These are phyloP conservation scores for Orthonyx spaldingii DNA, from an alignment of 2,113 vertebrate species.

Conservation along the genomic window DNA sequence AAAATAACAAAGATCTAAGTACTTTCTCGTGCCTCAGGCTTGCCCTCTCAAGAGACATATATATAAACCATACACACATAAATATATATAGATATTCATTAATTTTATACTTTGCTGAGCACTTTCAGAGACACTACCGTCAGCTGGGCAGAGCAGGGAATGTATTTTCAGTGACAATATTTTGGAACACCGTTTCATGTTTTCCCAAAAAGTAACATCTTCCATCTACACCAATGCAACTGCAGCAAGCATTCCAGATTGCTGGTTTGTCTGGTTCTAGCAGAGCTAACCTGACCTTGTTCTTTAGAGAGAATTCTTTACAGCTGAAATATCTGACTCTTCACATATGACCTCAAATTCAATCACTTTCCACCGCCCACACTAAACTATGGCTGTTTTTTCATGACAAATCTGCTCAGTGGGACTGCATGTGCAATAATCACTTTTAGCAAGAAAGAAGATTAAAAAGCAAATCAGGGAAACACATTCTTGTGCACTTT, in stretches of 20 bases:
- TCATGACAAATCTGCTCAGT: not conserved
- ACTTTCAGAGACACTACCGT: not conserved
- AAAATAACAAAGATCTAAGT: not conserved
- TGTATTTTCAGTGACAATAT: not conserved
- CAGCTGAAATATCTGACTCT: not conserved
- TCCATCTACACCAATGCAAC: not conserved
- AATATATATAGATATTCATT: not conserved
- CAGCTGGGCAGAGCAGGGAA: not conserved
- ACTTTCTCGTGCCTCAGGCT: not conserved
- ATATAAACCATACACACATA: not conserved
- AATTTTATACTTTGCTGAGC: not conserved
- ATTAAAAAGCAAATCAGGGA: not conserved
- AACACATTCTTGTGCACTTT: not conserved
- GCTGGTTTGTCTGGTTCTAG: not conserved
- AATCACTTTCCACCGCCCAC: not conserved
- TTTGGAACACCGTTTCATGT: not conserved
- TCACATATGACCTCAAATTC: not conserved
- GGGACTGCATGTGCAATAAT: not conserved
- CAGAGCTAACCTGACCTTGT: not conserved
- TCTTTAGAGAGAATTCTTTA: not conserved
- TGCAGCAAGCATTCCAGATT: not conserved
- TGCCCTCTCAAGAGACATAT: not conserved
- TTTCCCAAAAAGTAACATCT: not conserved
- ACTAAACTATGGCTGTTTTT: not conserved
- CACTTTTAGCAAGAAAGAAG: not conserved